Percentiles rank a stretch among this genome's conserved stretches.
Evolutionary conservation across 1,140 invertebrate genomes (phyloP).

Genomic region (Thaumatotibia leucotreta): DNA sequence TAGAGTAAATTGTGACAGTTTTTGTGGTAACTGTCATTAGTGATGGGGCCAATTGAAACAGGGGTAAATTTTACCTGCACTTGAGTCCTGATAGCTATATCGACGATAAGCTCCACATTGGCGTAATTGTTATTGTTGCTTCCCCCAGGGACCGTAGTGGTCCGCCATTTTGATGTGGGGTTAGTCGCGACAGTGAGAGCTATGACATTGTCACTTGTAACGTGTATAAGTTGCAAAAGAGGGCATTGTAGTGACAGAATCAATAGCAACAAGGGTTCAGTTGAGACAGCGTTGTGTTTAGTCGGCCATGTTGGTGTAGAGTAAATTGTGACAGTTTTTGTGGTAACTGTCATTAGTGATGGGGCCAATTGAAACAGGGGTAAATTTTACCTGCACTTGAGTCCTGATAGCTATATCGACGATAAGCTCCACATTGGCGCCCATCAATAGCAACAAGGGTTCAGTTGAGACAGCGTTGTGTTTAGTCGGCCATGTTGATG

Average conservation of each 20-base stretch:
- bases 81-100: conserved; percentile 95
- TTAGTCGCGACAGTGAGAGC: too few species aligned
- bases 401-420: conserved; percentile 96
- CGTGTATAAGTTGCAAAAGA: too few species aligned
- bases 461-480: conserved; percentile 97
- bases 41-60: background rate
- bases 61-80: conserved; percentile 92
- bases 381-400: conserved; percentile 95
- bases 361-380: background rate
- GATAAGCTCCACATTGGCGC: conserved; percentile 99
- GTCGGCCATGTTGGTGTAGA: too few species aligned
- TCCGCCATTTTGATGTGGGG: conserved; percentile 80
- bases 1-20: background rate
- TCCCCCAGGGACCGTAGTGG: conserved; percentile 97
- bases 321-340: background rate
- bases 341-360: too few species aligned
- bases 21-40: too few species aligned
- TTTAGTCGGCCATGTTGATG: too few species aligned
- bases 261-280: too few species aligned
- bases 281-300: too few species aligned
- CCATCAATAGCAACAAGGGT: conserved; percentile 99
- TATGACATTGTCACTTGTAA: too few species aligned
- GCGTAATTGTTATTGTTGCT: conserved; percentile 99
- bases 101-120: conserved; percentile 99
- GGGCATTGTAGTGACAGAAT: too few species aligned